These are phyloP conservation scores for Steinernema scapterisci DNA, from an alignment of 2,888 invertebrate genomes.

Conservation along the genomic window DNA sequence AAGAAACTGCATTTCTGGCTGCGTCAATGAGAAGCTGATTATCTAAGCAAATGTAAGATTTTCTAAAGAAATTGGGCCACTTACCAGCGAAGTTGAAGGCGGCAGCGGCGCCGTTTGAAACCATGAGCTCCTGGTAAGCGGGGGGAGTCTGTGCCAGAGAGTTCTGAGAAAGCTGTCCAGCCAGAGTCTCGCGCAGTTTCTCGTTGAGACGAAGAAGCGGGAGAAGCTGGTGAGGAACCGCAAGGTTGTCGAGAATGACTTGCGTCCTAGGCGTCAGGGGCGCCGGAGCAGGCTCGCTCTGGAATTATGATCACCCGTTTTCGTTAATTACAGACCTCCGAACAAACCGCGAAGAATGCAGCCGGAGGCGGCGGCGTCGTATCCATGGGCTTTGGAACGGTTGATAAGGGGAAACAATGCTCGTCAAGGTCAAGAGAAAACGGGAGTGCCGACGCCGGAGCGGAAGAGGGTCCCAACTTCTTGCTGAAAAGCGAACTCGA, in stretches of 20 bases:
- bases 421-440: slow-evolving; percentile 12
- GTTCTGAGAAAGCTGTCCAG: not conserved
- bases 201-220: not conserved
- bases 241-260: not conserved
- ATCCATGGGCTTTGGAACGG: slow-evolving; percentile 8
- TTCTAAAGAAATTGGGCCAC: too few relatives aligned
- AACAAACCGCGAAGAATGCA: not conserved
- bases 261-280: not conserved
- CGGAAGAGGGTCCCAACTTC: slow-evolving; percentile 3
- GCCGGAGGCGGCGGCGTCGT: not conserved
- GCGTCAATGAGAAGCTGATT: too few relatives aligned
- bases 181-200: not conserved
- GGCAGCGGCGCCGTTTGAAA: too few relatives aligned
- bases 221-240: not conserved
- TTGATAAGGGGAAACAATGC: not conserved
- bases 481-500: not conserved
- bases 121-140: not conserved
- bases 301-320: not conserved
- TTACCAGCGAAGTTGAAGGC: too few relatives aligned
- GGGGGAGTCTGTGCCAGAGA: not conserved
- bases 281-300: not conserved
- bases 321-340: not conserved
- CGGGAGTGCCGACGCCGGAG: slow-evolving; percentile 6
- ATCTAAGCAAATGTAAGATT: too few relatives aligned
- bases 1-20: too few relatives aligned